Base-by-base conservation (phyloP, 2,888 invertebrate species). In the Sesamia inferens region DNA sequence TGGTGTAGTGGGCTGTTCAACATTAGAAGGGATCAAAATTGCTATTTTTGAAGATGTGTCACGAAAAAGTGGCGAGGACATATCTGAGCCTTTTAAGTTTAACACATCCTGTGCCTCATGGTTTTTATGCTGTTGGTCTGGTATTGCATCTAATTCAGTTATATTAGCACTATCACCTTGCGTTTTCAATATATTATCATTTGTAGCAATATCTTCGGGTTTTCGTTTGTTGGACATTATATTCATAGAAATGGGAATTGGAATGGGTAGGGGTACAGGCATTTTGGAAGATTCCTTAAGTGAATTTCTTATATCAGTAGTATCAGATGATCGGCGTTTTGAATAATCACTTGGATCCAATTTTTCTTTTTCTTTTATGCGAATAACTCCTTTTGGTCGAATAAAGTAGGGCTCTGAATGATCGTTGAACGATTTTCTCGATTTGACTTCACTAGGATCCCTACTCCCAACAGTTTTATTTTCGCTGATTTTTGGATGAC, bases 351-450 rank as follows among this genome's bases (percentile, higher is more conserved):
- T 73, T 47, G 62, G 47, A 57, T 71, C 19, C 1, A 71, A 42
- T 19, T 14, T n/a, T 44, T 68, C 69, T 48, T 62, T 69, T 55
- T 77, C 71, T 55, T 85, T 84, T 47, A 79, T 71, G 54, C 73
- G 54, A 44, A 76, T 78, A 39, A 81, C 76, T n/a, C 82, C 87
- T 88, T 88, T 92, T 54, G 90, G 87, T 39, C 88, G 88, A 68
- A 86, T 85, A 71, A 88, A 93, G 79, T 89, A 93, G 39, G 88
- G 82, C 14, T 87, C 81, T 24, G 81, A 80, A 59, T 85, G 80
- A 16, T 88, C 87, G 64, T 86, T 85, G 11, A 81, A 74, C 11
- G 88, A 87, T 31, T 77, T 82, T 81, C 74, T 85, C 1, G 82
- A 76, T 74, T 74, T 83, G 19, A 85, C 71, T 72, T 84, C 82